These are phyloP conservation scores for Cyanoliseus patagonus DNA, from an alignment of 2,113 vertebrate genomes.

Conservation along the genomic window DNA sequence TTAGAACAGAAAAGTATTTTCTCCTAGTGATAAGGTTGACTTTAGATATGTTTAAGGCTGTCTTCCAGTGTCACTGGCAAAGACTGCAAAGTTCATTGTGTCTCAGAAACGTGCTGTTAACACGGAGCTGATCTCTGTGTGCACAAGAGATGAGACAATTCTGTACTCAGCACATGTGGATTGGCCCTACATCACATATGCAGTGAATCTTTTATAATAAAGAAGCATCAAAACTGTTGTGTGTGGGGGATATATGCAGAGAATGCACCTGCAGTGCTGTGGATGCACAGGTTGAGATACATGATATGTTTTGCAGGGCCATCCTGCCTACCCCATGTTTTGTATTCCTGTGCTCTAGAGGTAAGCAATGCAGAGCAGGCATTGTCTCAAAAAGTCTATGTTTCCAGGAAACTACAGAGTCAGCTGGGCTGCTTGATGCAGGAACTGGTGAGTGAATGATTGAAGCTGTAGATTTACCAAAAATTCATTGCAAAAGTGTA, in stretches of 20 bases:
- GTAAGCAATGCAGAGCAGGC: background rate
- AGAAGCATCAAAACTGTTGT: background rate
- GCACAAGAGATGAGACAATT: background rate
- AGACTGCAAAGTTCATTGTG: background rate
- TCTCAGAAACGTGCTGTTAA: background rate
- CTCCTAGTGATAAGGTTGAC: background rate
- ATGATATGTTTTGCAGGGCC: background rate
- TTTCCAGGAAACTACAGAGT: background rate
- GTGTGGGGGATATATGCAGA: rapidly evolving
- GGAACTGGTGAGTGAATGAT: background rate
- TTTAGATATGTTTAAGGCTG: background rate
- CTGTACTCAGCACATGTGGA: background rate
- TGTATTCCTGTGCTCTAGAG: background rate
- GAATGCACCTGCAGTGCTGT: background rate
- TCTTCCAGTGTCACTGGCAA: background rate
- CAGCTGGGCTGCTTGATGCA: background rate
- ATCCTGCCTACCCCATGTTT: background rate
- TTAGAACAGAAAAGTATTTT: background rate
- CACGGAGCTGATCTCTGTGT: background rate
- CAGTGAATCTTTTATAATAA: background rate
- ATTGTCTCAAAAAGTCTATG: background rate
- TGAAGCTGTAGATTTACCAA: background rate
- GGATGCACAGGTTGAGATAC: background rate
- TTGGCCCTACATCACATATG: background rate
- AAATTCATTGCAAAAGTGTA: background rate